Evolutionary conservation across 2,888 invertebrate species (phyloP).

Genomic region (Yponomeuta sedellus): DNA sequence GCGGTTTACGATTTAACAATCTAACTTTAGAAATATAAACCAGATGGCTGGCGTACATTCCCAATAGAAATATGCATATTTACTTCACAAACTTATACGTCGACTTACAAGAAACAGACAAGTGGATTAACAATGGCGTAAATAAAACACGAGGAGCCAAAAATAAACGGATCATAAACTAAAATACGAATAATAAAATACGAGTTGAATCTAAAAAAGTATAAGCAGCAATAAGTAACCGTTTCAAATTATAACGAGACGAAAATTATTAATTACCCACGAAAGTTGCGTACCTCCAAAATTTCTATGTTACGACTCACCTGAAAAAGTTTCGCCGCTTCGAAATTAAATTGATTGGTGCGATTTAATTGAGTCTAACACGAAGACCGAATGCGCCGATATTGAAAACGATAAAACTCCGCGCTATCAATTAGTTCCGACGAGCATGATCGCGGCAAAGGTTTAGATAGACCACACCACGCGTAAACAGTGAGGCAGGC

Average conservation of each 20-base stretch:
- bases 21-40: slow-evolving; percentile 75
- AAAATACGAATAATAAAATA: slow-evolving; percentile 21
- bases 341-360: slow-evolving; percentile 30
- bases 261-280: slow-evolving; percentile 29
- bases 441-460: slow-evolving; percentile 63
- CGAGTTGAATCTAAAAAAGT: background rate
- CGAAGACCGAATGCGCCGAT: background rate
- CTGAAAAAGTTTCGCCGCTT: slow-evolving; percentile 30
- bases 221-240: background rate
- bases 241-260: background rate
- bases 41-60: slow-evolving; percentile 68
- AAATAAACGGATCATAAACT: slow-evolving; percentile 4
- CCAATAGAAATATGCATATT: slow-evolving; percentile 61
- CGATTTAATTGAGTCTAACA: background rate
- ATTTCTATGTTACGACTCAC: slow-evolving; percentile 27
- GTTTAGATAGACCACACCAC: slow-evolving; percentile 49
- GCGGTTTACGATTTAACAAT: slow-evolving; percentile 73
- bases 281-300: slow-evolving; percentile 26
- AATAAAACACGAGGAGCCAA: background rate
- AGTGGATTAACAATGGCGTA: slow-evolving; percentile 3
- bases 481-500: slow-evolving; percentile 64
- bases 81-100: slow-evolving; percentile 34
- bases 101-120: slow-evolving; percentile 12
- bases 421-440: slow-evolving; percentile 59
- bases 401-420: slow-evolving; percentile 23